These are phyloP conservation scores for Brenthis daphne DNA, from an alignment of 2,888 invertebrate genomes.

Conservation along the genomic window DNA sequence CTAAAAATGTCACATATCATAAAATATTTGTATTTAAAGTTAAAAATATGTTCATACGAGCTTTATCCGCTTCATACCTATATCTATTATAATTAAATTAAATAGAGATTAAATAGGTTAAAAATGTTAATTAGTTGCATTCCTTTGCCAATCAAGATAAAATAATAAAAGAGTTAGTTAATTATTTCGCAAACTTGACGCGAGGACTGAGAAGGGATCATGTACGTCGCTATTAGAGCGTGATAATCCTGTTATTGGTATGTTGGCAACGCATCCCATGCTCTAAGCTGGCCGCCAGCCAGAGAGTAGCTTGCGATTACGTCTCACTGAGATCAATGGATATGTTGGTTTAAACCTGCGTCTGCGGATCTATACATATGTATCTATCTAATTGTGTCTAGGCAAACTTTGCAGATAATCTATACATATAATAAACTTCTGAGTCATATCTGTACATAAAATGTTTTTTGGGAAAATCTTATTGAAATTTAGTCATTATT, in stretches of 20 bases:
- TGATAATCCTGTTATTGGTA: slow-evolving; percentile 46
- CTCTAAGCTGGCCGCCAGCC: slow-evolving; percentile 63
- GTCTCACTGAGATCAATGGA: slow-evolving; percentile 39
- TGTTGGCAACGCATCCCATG: slow-evolving; percentile 63
- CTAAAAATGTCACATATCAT: too few species aligned
- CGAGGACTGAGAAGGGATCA: slow-evolving; percentile 7
- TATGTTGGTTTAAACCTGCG: slow-evolving; percentile 25
- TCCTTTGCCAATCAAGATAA: neutral
- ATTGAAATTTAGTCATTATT: too few species aligned
- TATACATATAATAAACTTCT: too few species aligned
- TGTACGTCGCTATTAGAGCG: slow-evolving; percentile 42
- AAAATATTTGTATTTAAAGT: too few species aligned
- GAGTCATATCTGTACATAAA: too few species aligned
- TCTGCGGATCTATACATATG: neutral
- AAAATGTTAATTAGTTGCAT: neutral
- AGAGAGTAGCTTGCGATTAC: slow-evolving; percentile 54
- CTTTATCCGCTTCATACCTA: too few species aligned
- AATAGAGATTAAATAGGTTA: too few species aligned
- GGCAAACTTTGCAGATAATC: neutral
- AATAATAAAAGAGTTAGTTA: neutral
- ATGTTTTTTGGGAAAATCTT: too few species aligned
- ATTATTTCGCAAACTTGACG: slow-evolving; percentile 7
- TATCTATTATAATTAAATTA: too few species aligned
- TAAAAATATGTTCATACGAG: too few species aligned
- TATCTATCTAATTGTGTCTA: slow-evolving; percentile 26